Conservation (phyloP, 2,888 invertebrate genomes). For the Lasius platythorax region DNA sequence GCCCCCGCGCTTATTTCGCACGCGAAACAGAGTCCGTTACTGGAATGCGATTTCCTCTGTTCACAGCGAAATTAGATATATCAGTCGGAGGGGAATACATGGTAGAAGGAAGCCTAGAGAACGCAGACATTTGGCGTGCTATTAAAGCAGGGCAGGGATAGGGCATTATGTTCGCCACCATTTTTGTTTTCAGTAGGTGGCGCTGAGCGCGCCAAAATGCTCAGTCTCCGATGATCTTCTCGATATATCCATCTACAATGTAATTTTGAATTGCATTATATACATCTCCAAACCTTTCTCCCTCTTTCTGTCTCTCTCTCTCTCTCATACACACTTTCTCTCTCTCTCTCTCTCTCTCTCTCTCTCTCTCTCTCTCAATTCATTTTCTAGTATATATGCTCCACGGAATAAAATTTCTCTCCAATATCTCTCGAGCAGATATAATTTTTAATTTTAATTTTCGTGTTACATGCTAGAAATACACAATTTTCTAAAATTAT, state of each 20-base stretch:
- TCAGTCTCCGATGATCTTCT: constrained; percentile 9
- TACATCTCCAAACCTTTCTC: not conserved
- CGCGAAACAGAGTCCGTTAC: constrained; percentile 75
- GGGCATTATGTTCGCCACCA: constrained; percentile 84
- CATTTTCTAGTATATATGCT: constrained; percentile 20
- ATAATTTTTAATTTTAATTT: not conserved
- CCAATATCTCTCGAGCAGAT: not conserved
- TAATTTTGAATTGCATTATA: constrained; percentile 9
- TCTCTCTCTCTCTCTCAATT: not conserved
- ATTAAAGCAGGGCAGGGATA: constrained; percentile 83
- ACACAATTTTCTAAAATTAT: not conserved
- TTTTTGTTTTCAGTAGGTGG: constrained; percentile 85
- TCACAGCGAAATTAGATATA: constrained; percentile 80
- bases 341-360: not conserved
- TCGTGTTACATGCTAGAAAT: not conserved
- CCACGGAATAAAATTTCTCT: not conserved
- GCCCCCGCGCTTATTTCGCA: constrained; percentile 79
- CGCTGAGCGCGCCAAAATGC: constrained; percentile 67
- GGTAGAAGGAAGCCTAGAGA: constrained; percentile 81
- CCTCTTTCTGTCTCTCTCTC: not conserved
- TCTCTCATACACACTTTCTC: too few species aligned
- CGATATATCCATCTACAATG: not conserved
- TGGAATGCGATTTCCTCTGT: constrained; percentile 75
- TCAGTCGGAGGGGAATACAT: constrained; percentile 82
- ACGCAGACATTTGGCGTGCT: constrained; percentile 84